phyloP scores from a whole-genome alignment of 2,113 vertebrate genomes.

The Tupaia chinensis region DNA sequence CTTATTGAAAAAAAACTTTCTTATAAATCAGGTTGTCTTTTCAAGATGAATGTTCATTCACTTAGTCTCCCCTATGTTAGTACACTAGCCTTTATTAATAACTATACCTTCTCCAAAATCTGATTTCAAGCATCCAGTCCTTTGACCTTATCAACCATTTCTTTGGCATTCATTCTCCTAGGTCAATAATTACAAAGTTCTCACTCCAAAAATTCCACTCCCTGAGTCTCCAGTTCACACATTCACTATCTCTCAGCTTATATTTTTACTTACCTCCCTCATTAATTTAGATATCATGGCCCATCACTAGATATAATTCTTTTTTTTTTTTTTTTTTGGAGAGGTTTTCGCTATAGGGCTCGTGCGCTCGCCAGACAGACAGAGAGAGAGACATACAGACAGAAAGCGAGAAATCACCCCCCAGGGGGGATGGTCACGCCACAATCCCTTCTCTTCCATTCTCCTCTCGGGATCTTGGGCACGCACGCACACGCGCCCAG shows the following conservation, averaged over 20 bases:
- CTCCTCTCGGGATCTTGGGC: too few relatives aligned
- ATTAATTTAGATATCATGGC: not conserved
- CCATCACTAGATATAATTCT: too few relatives aligned
- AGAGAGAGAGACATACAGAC: too few relatives aligned
- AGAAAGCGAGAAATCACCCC: too few relatives aligned
- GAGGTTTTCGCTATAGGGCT: too few relatives aligned
- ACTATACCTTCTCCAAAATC: not conserved
- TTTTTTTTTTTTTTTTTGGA: too few relatives aligned
- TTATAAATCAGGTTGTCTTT: not conserved
- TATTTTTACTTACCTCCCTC: not conserved
- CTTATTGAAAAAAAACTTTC: not conserved
- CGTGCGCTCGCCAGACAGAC: too few relatives aligned
- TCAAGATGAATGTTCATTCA: not conserved
- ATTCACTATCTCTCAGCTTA: not conserved
- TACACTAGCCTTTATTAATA: not conserved
- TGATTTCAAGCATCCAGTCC: not conserved
- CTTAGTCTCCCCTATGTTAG: not conserved
- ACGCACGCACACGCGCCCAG: too few relatives aligned
- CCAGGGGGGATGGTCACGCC: too few relatives aligned
- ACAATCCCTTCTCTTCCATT: too few relatives aligned
- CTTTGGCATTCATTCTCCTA: not conserved
- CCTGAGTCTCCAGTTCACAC: not conserved
- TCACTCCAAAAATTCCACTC: not conserved
- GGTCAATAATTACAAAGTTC: not conserved
- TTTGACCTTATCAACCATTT: not conserved